Evolutionary conservation across 2,888 invertebrate species (phyloP).

Genomic region (Agelastica alni): DNA sequence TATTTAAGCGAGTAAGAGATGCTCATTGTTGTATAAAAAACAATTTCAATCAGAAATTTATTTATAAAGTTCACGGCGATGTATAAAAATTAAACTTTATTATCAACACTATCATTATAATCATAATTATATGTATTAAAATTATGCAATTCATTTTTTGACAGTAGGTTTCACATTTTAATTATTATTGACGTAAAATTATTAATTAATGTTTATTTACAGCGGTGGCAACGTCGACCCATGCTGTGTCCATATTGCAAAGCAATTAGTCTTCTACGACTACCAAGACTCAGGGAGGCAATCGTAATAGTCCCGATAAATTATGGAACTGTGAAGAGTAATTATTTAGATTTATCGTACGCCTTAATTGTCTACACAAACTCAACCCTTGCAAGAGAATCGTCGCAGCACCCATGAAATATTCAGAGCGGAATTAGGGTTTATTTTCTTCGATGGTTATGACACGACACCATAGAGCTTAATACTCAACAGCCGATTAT

Average conservation of each 20-base stretch:
- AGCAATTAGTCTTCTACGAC: constrained; percentile 41
- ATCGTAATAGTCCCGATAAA: constrained; percentile 46
- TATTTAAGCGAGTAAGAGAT: too few species aligned
- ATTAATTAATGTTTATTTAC: background rate
- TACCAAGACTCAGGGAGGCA: constrained; percentile 28
- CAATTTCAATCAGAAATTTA: too few species aligned
- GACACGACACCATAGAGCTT: too few species aligned
- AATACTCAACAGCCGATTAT: too few species aligned
- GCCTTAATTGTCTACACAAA: constrained; percentile 51
- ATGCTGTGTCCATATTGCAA: constrained; percentile 37
- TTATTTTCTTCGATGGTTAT: constrained; percentile 1
- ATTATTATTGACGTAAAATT: background rate
- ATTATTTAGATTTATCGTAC: constrained; percentile 52
- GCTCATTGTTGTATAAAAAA: too few species aligned
- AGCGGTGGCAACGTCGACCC: constrained; percentile 13
- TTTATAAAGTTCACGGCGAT: too few species aligned
- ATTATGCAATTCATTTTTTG: too few species aligned
- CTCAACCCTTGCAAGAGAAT: constrained; percentile 38
- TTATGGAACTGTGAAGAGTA: constrained; percentile 48
- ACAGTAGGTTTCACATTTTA: too few species aligned
- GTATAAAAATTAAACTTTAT: too few species aligned
- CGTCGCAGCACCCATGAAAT: constrained; percentile 46
- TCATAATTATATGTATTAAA: too few species aligned
- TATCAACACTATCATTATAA: too few species aligned
- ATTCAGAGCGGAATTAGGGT: constrained; percentile 44